Conservation (phyloP, 1,140 invertebrate genomes). For the Drosophila nigrodunni region DNA sequence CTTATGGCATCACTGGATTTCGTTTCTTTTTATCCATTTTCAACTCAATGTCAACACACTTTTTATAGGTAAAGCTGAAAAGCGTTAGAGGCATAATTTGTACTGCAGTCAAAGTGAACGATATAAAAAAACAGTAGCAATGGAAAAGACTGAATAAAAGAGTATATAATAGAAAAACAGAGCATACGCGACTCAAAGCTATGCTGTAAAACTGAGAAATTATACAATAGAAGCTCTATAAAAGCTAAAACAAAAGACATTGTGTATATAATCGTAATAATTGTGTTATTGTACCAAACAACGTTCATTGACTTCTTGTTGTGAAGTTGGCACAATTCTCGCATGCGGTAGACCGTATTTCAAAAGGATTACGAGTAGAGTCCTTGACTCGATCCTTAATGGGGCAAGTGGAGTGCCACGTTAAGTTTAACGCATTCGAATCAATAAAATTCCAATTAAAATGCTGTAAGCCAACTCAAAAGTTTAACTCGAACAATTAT, state of each 20-base stretch:
- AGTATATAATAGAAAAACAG: neutral
- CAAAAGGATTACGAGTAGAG: conserved; percentile 5
- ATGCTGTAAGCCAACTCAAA: conserved; percentile 48
- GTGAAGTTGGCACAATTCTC: conserved; percentile 42
- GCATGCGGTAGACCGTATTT: conserved; percentile 43
- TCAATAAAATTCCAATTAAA: conserved; percentile 74
- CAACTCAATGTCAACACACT: conserved; percentile 55
- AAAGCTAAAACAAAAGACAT: neutral
- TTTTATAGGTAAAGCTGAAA: conserved; percentile 42
- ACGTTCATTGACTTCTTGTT: conserved; percentile 55
- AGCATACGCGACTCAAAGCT: neutral
- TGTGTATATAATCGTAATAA: conserved; percentile 17
- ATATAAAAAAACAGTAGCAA: conserved; percentile 4
- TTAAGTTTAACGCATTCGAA: conserved; percentile 23
- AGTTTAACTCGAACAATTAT: conserved; percentile 60
- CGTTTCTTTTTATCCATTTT: conserved; percentile 4
- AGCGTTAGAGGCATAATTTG: conserved; percentile 17
- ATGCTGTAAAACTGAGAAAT: neutral
- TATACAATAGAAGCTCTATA: neutral
- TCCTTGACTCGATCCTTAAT: conserved; percentile 27
- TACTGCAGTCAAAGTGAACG: conserved; percentile 1
- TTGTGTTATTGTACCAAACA: conserved; percentile 53
- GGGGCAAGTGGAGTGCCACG: conserved; percentile 28
- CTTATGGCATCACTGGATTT: conserved; percentile 64
- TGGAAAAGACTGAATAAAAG: neutral